Evolutionary conservation across 2,797 vertebrate species (phyloP), one percentile per base, ranked within the genome.

Genomic region (Falco novaeseelandiae): DNA sequence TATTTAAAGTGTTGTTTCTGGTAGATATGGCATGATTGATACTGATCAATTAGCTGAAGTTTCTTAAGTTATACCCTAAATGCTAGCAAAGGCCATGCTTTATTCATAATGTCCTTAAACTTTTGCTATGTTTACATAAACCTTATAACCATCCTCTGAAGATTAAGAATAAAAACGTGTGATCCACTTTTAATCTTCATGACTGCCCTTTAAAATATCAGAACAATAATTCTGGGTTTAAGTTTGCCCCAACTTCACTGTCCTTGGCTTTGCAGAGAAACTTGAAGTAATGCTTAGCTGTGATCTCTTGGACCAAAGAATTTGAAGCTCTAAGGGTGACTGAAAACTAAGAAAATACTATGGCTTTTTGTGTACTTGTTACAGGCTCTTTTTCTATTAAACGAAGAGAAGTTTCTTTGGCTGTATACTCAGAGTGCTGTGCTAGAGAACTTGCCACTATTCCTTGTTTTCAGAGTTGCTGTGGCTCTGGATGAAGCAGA

Each of bases 171-270:
- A 70, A 63, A 85, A 62, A 18, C 0, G 3, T 3, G 2, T 4
- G 1, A n/a, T 62, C 14, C 6, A 4, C 10, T 69, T 29, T 29
- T 58, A 8, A 10, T 58, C 8, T 66, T 12, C 4, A 4, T 40
- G 25, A 20, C 10, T 46, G 19, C 9, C 21, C 12, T 57, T 93
- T 83, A 71, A 73, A 84, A 73, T 52, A 27, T 7, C 36, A 46
- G 38, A 77, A 52, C 4, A 36, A 59, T 38, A n/a, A 34, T n/a
- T 87, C 54, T 46, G 8, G 8, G 15, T 49, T 74, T 72, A 40
- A 67, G 52, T 63, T 76, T 70, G 2, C 13, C 19, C 7, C 21
- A 12, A 1, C 8, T 1, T 0, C 11, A 38, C 3, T 12, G 12
- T 36, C 38, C 14, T 76, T 87, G 15, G 9, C 32, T 91, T 91